A percentile compares a stretch with the other conserved stretches of the same genome.
These are phyloP conservation scores for Virgularia gustaviana DNA, from an alignment of 92 coral and sea anemone species.

Conservation along the genomic window DNA sequence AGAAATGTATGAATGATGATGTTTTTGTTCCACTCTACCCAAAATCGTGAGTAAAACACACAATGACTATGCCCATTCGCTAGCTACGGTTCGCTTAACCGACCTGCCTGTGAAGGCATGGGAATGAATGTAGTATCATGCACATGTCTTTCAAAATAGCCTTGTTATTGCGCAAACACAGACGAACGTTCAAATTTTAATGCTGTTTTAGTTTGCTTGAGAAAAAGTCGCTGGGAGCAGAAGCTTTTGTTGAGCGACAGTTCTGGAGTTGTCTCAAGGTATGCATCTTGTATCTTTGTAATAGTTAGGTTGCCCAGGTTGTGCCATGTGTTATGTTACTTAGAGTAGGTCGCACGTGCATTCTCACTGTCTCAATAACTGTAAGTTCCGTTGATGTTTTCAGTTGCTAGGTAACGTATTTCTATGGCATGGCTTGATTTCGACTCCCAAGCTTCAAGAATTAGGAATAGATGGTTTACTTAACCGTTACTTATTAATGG, in stretches of 20 bases:
- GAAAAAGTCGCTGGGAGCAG: constrained; percentile 76
- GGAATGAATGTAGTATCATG: too few species aligned
- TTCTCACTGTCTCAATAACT: too few species aligned
- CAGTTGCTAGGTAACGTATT: constrained; percentile 85
- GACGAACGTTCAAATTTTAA: too few species aligned
- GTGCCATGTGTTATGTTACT: too few species aligned
- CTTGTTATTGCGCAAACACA: too few species aligned
- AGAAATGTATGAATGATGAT: constrained; percentile 84
- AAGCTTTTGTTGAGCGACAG: constrained; percentile 86
- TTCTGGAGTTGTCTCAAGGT: constrained; percentile 97
- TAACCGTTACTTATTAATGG: constrained; percentile 77
- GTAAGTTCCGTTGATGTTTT: neutral
- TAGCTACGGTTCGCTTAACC: neutral
- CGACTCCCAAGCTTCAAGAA: constrained; percentile 74
- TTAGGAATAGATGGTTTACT: constrained; percentile 90
- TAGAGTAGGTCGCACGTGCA: too few species aligned
- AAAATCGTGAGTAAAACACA: constrained; percentile 61
- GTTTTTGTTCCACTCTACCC: constrained; percentile 91
- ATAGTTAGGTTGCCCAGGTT: too few species aligned
- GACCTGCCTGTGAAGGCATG: too few species aligned
- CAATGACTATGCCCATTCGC: neutral
- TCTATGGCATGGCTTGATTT: constrained; percentile 86
- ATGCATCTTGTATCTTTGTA: neutral
- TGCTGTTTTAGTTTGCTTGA: constrained; percentile 90
- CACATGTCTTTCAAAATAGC: too few species aligned